Evolutionary conservation across 2,797 vertebrate genomes (phyloP).

Genomic region (Halcyon smyrnensis): DNA sequence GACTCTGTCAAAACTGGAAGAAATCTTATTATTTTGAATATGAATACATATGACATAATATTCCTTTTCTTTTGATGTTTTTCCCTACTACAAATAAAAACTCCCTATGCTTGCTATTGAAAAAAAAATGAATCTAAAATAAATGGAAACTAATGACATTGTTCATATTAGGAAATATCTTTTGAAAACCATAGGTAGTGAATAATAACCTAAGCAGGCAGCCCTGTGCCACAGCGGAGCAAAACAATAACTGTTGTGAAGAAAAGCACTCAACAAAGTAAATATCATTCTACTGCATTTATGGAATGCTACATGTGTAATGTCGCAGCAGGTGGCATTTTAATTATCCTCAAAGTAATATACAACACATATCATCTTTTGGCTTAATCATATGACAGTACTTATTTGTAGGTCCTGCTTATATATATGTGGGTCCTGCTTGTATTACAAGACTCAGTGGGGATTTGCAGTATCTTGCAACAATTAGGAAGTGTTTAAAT

Average conservation of each 20-base stretch:
- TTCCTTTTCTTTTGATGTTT: neutral
- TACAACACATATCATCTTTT: neutral
- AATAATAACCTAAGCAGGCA: neutral
- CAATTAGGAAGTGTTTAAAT: neutral
- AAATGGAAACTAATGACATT: neutral
- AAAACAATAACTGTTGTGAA: constrained; percentile 1
- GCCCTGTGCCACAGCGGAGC: neutral
- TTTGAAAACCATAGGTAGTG: neutral
- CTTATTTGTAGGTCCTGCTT: neutral
- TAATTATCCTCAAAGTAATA: constrained; percentile 1
- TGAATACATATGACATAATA: neutral
- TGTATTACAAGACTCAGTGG: neutral
- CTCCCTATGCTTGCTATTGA: neutral
- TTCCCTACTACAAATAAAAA: neutral
- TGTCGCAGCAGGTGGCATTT: neutral
- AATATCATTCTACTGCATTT: neutral
- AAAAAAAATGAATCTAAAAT: neutral
- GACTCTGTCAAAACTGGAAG: neutral
- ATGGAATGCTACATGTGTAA: neutral
- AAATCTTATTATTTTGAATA: neutral
- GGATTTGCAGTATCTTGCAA: neutral
- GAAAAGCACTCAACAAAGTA: constrained; percentile 1
- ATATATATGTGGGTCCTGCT: neutral
- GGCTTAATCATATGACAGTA: neutral
- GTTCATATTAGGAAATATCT: neutral